Percentiles rank a stretch among this genome's conserved stretches.
Evolutionary conservation across 1,140 invertebrate species (phyloP).

Genomic region (Trinorchestia longiramus): DNA sequence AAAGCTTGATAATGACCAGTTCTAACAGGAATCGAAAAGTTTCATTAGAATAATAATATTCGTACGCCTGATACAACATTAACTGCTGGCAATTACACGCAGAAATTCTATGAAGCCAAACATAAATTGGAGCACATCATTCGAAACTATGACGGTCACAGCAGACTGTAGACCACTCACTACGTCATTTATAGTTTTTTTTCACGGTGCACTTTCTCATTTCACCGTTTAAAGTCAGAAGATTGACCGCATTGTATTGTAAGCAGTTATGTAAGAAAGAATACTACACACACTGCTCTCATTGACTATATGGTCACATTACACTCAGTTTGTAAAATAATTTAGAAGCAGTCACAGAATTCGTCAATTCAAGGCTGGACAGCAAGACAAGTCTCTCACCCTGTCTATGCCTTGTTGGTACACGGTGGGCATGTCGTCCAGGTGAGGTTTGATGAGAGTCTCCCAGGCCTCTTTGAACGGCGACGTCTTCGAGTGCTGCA

Average conservation of each 20-base stretch:
- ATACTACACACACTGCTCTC: neutral
- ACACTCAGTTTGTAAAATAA: neutral
- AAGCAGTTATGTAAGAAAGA: neutral
- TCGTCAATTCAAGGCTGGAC: neutral
- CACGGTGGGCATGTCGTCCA: slow-evolving; percentile 36
- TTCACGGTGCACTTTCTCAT: neutral
- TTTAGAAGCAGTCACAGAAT: neutral
- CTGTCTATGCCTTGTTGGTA: slow-evolving; percentile 52
- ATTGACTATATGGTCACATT: neutral
- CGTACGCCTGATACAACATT: no score
- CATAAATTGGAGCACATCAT: neutral
- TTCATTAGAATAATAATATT: neutral
- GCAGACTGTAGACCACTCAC: neutral
- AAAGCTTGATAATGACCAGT: neutral
- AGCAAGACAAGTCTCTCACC: slow-evolving; percentile 46
- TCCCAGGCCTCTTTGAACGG: slow-evolving; percentile 60
- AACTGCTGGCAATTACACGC: neutral
- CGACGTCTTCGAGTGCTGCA: slow-evolving; percentile 51
- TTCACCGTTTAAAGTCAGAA: neutral
- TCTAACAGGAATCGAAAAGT: neutral
- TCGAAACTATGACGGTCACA: neutral
- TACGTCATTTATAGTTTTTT: neutral
- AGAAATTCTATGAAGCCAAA: neutral
- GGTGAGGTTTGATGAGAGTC: slow-evolving; percentile 42
- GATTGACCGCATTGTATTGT: neutral